These are phyloP conservation scores for Sisyra terminalis DNA, from an alignment of 2,888 invertebrate species.

Conservation along the genomic window DNA sequence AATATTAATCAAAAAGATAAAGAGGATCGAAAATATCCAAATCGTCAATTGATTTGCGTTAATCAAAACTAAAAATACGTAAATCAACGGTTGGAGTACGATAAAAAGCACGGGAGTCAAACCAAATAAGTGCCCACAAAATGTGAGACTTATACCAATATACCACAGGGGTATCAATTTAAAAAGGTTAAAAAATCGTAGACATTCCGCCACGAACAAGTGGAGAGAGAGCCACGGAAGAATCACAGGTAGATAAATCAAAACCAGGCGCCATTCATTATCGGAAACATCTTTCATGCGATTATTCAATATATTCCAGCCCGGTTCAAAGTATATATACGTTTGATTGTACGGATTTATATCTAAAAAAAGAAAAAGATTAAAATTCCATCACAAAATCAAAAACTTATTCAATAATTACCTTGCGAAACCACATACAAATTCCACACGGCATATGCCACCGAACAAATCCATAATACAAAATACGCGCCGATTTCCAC, in stretches of 20 bases:
- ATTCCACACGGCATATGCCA: conserved; percentile 37
- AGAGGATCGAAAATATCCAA: conserved; percentile 36
- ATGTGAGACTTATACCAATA: conserved; percentile 30
- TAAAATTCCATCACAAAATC: conserved; percentile 8
- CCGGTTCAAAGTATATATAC: conserved; percentile 35
- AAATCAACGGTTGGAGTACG: conserved; percentile 36
- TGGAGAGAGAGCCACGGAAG: conserved; percentile 39
- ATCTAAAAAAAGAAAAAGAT: conserved; percentile 19
- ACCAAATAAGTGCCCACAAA: conserved; percentile 31
- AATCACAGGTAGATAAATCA: conserved; percentile 31
- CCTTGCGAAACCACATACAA: conserved; percentile 34
- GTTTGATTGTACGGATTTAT: conserved; percentile 25
- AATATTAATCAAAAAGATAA: conserved; percentile 33
- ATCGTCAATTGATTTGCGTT: conserved; percentile 29
- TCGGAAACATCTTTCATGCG: conserved; percentile 48
- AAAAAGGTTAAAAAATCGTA: conserved; percentile 22
- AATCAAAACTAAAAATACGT: conserved; percentile 30
- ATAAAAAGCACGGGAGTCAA: conserved; percentile 31
- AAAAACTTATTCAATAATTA: conserved; percentile 20
- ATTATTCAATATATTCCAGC: conserved; percentile 33
- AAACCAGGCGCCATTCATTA: conserved; percentile 53
- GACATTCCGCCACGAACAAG: conserved; percentile 32
- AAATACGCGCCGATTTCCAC: conserved; percentile 32
- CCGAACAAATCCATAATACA: conserved; percentile 33
- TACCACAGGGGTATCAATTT: conserved; percentile 36